phyloP scores from a whole-genome alignment of 2,888 invertebrate genomes.

The Metacarcinus magister region DNA sequence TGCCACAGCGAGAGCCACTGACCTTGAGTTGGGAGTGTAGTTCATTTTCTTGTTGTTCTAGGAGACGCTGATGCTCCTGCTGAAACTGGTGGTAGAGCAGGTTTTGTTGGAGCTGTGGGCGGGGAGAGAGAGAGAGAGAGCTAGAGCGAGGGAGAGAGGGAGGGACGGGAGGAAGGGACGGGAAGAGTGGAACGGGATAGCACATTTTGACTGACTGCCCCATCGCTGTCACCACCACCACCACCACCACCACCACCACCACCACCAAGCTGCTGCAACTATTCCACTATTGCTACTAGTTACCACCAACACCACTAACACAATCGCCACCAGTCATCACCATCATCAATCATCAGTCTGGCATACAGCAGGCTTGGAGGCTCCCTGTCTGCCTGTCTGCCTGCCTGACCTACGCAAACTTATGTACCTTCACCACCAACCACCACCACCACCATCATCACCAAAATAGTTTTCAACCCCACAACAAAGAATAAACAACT shows the following conservation, averaged over 20 bases:
- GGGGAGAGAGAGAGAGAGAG: slow-evolving; percentile 56
- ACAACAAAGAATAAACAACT: no score
- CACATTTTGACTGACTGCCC: neutral
- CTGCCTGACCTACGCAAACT: slow-evolving; percentile 29
- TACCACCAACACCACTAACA: neutral
- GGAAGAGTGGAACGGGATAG: neutral
- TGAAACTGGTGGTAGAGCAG: slow-evolving; percentile 79
- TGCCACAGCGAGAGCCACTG: slow-evolving; percentile 63
- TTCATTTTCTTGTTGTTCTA: slow-evolving; percentile 77
- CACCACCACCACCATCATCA: no score
- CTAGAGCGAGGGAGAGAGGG: slow-evolving; percentile 35
- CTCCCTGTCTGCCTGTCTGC: neutral
- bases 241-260: neutral
- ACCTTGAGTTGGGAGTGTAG: slow-evolving; percentile 77
- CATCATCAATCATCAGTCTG: neutral
- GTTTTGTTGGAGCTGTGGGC: slow-evolving; percentile 76
- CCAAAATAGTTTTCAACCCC: neutral
- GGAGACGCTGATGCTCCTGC: slow-evolving; percentile 76
- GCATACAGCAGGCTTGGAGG: neutral
- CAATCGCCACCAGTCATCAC: neutral
- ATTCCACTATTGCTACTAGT: neutral
- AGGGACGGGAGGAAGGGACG: neutral
- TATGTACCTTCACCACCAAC: no score
- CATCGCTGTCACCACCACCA: neutral
- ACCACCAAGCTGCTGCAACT: neutral